Base-by-base conservation (phyloP, 2,797 vertebrate species). In the Rhadinocentrus ornatus region DNA sequence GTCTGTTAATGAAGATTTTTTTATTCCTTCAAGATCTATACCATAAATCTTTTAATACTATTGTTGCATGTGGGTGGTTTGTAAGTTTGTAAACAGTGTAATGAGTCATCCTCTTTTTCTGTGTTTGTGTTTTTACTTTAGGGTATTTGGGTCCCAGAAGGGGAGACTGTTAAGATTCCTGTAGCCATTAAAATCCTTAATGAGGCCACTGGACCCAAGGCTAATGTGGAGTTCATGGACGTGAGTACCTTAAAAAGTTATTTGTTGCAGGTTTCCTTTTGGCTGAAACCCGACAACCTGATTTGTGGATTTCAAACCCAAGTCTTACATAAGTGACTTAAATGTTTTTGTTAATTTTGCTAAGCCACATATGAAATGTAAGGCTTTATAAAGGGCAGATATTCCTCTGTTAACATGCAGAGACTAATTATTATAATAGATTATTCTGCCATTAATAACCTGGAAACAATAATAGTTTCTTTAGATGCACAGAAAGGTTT, bases 61-160 rank as follows among this genome's bases (percentile, higher is more conserved):
- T 73, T 66, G 29, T 62, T 24, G 10, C 55, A 8, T 62, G 24
- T 66, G 56, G 32, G 29, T 20, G 22, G 72, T 73, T 48, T 52
- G 22, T 78, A 35, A 59, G 32, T 77, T 61, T 65, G 18, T 24
- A 34, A 69, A 73, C 9, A 35, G n/a, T 60, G 6, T 63, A 57
- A 57, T 66, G 39, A 62, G 54, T 75, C 7, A 53, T 54, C 13
- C 32, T 62, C 8, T 65, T 32, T 73, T 61, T 39, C n/a, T 65
- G 12, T 20, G 10, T 71, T 41, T 64, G 1, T 75, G 29, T 75
- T 71, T 82, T n/a, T 64, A 80, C n/a, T 80, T 72, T 73, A 99
- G 98, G 97, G 98, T 4, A 97, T 99, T 88, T 99, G 98, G 98
- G 96, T 99, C 41, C 98, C 98, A 7, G 98, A 99, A 73, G 98